phyloP scores from a whole-genome alignment of 2,888 invertebrate genomes.

The Notocelia uddmanniana region DNA sequence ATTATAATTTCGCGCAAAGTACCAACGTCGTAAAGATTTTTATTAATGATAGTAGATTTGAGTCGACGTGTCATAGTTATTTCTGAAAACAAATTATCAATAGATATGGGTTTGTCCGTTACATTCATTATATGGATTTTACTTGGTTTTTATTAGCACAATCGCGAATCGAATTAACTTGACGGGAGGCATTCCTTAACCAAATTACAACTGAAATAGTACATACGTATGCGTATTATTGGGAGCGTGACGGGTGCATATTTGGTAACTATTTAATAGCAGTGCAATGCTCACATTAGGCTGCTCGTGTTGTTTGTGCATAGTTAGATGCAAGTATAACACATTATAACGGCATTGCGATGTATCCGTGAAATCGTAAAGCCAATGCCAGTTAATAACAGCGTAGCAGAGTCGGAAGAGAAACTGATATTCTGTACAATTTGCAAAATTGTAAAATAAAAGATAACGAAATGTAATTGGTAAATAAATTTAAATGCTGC shows the following conservation, averaged over 20 bases:
- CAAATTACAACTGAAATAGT: conserved; percentile 27
- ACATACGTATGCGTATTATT: conserved; percentile 57
- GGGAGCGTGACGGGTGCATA: conserved; percentile 65
- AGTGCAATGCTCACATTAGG: conserved; percentile 49
- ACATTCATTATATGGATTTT: background rate
- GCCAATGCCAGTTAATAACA: conserved; percentile 59
- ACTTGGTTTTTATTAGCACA: conserved; percentile 7
- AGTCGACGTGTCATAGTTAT: background rate
- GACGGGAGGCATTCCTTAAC: conserved; percentile 30
- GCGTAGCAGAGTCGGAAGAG: conserved; percentile 34
- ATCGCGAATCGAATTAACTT: background rate
- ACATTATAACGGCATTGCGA: conserved; percentile 54
- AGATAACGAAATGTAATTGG: background rate
- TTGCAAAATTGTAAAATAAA: conserved; percentile 10
- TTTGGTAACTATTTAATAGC: conserved; percentile 59
- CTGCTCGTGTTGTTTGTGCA: conserved; percentile 43
- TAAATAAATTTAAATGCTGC: background rate
- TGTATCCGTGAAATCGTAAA: conserved; percentile 65
- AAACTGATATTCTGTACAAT: conserved; percentile 28
- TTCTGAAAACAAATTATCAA: background rate
- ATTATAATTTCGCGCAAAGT: conserved; percentile 20
- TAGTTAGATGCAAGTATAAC: conserved; percentile 47
- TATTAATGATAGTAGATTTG: conserved; percentile 9
- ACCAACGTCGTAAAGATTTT: background rate
- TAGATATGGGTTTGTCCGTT: conserved; percentile 14